Evolutionary conservation across 2,888 invertebrate species (phyloP), one percentile per base, ranked within the genome.

Genomic region (Cerastis rubricosa): DNA sequence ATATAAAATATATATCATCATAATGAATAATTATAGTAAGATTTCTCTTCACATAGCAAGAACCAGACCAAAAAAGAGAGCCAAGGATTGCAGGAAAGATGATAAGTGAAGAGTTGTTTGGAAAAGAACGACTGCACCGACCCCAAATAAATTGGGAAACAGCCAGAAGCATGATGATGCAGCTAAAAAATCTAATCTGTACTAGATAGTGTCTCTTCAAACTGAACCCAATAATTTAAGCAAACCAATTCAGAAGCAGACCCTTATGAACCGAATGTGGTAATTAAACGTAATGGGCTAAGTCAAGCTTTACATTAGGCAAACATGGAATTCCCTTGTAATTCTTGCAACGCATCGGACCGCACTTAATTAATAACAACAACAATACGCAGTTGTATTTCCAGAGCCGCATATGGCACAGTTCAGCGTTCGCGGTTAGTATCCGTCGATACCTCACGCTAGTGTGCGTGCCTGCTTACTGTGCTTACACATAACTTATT

Each of bases 331-430:
- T 81, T 54, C 25, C 45, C 45, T 9, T 61, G 54, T 51, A 35
- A 29, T 54, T 66, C 54, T 61, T 76, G 76, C 76, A n/a, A 14
- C 45, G 40, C 57, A 71, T 79, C 75, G 54, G 19, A 11, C 69
- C 45, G 71, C 69, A 67, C 69, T 71, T 76, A 78, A 79, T 86
- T 76, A 73, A 65, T 61, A 76, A 61, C 59, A 77, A 79, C 25
- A 82, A 76, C 68, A 78, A 72, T 65, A 80, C 67, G 61, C 69
- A 73, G 65, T 76, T 49, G 63, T 78, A 71, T 80, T 84, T 64
- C 6, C 71, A 77, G 81, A 43, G 25, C 66, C 68, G 59, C 87
- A 85, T 78, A 83, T 87, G 80, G 85, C 78, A n/a, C 54, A 57
- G 76, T 73, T 49, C 40, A 49, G 57, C 22, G 73, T 45, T 75